phyloP scores from a whole-genome alignment of 2,797 vertebrate species.

The Argya squamiceps region DNA sequence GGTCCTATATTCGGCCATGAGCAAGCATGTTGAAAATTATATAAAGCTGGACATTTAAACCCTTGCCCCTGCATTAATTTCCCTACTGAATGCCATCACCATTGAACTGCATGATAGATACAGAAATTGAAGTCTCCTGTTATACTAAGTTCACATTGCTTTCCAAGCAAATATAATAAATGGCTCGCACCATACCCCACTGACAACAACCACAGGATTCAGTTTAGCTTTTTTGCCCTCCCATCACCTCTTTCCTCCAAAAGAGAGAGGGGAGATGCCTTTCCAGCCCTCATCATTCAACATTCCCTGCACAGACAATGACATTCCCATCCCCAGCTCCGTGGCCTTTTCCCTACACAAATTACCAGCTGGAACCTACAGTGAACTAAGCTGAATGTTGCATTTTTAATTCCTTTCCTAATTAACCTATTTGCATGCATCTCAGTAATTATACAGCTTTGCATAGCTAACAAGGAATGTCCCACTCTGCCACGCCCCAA shows the following conservation, averaged over 20 bases:
- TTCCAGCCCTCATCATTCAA: neutral
- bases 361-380: neutral
- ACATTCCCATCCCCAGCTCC: neutral
- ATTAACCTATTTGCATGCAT: slow-evolving; percentile 46
- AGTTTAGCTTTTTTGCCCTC: neutral
- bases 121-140: neutral
- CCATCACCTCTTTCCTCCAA: neutral
- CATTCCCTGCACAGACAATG: neutral
- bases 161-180: neutral
- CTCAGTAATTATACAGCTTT: slow-evolving; percentile 13
- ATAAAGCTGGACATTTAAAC: neutral
- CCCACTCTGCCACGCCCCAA: neutral
- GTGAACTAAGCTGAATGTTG: neutral
- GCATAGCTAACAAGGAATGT: neutral
- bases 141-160: neutral
- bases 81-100: neutral
- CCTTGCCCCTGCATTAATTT: neutral
- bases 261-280: neutral
- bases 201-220: neutral
- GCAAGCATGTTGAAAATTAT: neutral
- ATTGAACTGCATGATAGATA: neutral
- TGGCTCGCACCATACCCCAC: neutral
- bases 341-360: neutral
- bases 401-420: slow-evolving; percentile 12
- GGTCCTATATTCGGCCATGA: neutral